Conservation (phyloP, 2,888 invertebrate genomes). For the Parnassius glacialis region DNA sequence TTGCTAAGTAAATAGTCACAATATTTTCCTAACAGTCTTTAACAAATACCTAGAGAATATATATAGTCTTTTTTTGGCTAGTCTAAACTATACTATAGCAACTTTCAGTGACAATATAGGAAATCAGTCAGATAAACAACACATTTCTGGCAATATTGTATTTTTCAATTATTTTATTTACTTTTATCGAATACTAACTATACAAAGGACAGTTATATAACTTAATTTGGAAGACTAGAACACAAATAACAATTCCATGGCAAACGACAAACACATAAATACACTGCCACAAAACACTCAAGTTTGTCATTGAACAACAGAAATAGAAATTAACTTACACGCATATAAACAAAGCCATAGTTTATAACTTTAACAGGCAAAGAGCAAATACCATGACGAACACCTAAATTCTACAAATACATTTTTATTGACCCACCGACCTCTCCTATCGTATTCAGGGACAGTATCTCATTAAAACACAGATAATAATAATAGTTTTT, state of each 20-base stretch:
- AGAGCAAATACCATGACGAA: conserved; percentile 73
- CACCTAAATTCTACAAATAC: conserved; percentile 54
- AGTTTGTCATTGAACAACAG: conserved; percentile 24
- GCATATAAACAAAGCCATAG: conserved; percentile 56
- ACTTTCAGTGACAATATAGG: too few species aligned
- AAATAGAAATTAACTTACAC: conserved; percentile 56
- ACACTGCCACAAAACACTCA: conserved; percentile 10
- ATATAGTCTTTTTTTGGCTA: too few species aligned
- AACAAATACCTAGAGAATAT: too few species aligned
- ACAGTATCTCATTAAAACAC: conserved; percentile 12
- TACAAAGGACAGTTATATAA: conserved; percentile 17
- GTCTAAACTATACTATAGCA: too few species aligned
- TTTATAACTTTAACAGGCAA: conserved; percentile 48
- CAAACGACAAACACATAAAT: conserved; percentile 13
- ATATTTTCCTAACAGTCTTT: too few species aligned
- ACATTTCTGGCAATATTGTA: too few species aligned
- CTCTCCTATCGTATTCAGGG: conserved; percentile 44
- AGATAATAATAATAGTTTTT: conserved; percentile 7
- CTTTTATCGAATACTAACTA: neutral
- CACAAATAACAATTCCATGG: conserved; percentile 7
- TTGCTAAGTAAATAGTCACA: too few species aligned
- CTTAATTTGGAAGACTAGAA: conserved; percentile 4
- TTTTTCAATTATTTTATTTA: neutral
- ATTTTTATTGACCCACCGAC: conserved; percentile 65
- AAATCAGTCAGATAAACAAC: too few species aligned